phyloP scores from a whole-genome alignment of 2,113 vertebrate genomes.

The Stigmatopora argus region DNA sequence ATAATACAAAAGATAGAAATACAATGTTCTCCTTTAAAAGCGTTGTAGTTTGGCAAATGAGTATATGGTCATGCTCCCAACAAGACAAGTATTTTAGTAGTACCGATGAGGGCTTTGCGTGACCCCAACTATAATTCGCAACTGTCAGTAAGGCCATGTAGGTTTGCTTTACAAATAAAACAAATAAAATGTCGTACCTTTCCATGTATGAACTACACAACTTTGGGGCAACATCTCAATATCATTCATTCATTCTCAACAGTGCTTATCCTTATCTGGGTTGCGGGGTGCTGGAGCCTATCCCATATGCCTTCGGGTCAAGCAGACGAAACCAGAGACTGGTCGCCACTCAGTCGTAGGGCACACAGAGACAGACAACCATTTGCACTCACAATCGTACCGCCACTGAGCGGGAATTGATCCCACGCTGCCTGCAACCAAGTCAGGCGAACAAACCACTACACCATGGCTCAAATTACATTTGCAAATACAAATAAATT shows the following conservation, averaged over 20 bases:
- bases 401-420: no score
- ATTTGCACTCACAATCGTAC: no score
- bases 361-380: no score
- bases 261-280: no score
- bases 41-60: not conserved
- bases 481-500: slow-evolving; percentile 12
- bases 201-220: slow-evolving; percentile 4
- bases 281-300: no score
- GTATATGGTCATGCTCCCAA: slow-evolving; percentile 22
- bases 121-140: slow-evolving; percentile 9
- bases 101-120: slow-evolving; percentile 38
- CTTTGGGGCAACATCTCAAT: not conserved
- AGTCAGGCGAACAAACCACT: no score
- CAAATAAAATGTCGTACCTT: not conserved
- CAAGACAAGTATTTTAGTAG: slow-evolving; percentile 39
- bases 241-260: no score
- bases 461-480: not conserved
- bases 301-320: no score
- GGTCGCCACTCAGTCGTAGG: no score
- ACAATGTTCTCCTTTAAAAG: not conserved
- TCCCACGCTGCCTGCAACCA: no score
- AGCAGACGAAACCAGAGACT: no score
- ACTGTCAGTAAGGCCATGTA: not conserved
- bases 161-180: slow-evolving; percentile 16
- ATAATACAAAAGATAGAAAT: slow-evolving; percentile 8